These are phyloP conservation scores for Rhopalosiphum nymphaeae DNA, from an alignment of 2,888 invertebrate species.

Conservation along the genomic window DNA sequence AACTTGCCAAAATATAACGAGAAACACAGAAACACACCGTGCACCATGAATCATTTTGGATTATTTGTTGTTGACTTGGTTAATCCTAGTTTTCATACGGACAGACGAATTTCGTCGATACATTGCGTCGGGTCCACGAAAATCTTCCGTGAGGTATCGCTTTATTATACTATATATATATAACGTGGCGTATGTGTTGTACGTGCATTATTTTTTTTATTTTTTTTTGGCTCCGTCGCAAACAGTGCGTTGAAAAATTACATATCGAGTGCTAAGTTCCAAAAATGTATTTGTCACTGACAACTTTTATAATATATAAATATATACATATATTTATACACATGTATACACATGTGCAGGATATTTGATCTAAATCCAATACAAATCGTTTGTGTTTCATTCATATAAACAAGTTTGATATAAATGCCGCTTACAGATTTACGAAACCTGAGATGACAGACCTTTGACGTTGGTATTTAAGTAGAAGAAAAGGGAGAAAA, in stretches of 20 bases:
- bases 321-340: neutral
- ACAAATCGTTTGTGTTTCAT: neutral
- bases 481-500: too few relatives aligned
- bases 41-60: neutral
- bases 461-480: too few relatives aligned
- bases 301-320: neutral
- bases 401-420: neutral
- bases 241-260: neutral
- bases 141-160: constrained; percentile 5
- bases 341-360: neutral
- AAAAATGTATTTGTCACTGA: constrained; percentile 28
- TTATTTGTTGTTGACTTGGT: constrained; percentile 31
- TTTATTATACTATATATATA: neutral
- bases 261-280: neutral
- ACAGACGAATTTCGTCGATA: constrained; percentile 14
- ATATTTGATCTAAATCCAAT: neutral
- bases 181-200: neutral
- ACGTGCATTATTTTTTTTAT: neutral
- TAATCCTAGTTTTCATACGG: constrained; percentile 18
- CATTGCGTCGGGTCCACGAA: neutral
- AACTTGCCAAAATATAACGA: constrained; percentile 25
- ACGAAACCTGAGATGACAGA: too few relatives aligned
- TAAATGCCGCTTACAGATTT: neutral
- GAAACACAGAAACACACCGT: constrained; percentile 13
- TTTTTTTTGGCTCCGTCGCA: neutral